Conservation (phyloP, 2,888 invertebrate genomes). For the Heliconius aoede region DNA sequence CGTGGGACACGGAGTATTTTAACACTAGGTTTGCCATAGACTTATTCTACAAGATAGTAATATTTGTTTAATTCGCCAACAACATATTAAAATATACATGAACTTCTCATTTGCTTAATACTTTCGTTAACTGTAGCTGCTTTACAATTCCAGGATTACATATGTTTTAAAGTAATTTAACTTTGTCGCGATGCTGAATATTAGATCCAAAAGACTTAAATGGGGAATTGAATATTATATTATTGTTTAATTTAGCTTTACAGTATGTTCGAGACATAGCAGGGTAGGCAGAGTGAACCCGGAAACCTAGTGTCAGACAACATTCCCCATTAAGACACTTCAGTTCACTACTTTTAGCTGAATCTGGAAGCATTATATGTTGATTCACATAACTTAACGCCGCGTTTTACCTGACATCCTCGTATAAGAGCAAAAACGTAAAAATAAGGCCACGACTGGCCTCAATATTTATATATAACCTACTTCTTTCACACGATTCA, state of each 20-base stretch:
- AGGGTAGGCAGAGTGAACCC: no score
- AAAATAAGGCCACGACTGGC: neutral
- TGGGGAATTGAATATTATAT: conserved; percentile 1
- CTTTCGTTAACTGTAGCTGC: neutral
- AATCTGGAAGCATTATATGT: no score
- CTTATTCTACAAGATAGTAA: no score
- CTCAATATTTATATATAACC: no score
- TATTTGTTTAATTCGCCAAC: neutral
- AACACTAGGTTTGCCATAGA: no score
- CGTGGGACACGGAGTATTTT: no score
- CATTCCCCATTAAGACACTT: neutral
- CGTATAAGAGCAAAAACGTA: neutral
- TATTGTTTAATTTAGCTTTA: neutral
- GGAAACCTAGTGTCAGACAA: no score
- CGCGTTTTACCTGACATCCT: no score
- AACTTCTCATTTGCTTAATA: neutral
- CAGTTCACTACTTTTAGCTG: no score
- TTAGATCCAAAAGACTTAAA: neutral
- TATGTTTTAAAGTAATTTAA: conserved; percentile 5
- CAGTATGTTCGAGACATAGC: neutral
- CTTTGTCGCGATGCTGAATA: neutral
- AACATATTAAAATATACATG: neutral
- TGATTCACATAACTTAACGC: no score
- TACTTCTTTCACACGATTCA: no score
- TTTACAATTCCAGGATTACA: neutral